These are phyloP conservation scores for Bucorvus abyssinicus DNA, from an alignment of 2,797 vertebrate genomes.

Conservation along the genomic window DNA sequence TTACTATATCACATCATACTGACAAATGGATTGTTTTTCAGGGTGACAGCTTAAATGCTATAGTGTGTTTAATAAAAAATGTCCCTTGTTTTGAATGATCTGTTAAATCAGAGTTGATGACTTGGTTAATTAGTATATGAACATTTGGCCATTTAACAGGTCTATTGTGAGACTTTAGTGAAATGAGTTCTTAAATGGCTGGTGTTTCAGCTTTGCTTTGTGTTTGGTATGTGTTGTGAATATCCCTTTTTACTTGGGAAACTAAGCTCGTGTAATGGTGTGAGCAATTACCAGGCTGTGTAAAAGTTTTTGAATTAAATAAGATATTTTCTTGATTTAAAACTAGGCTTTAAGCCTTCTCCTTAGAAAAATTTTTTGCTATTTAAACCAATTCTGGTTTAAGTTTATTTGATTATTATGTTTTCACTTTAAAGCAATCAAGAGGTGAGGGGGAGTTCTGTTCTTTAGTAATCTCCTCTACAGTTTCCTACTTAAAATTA, in stretches of 20 bases:
- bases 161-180: slow-evolving; percentile 42
- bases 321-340: background rate
- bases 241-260: background rate
- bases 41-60: slow-evolving; percentile 50
- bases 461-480: slow-evolving; percentile 36
- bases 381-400: background rate
- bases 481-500: slow-evolving; percentile 33
- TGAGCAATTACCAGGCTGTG: background rate
- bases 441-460: background rate
- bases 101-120: slow-evolving; percentile 67
- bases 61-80: slow-evolving; percentile 44
- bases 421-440: background rate
- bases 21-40: slow-evolving; percentile 67
- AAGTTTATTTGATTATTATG: background rate
- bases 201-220: background rate
- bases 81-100: slow-evolving; percentile 49
- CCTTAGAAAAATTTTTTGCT: background rate
- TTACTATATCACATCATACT: slow-evolving; percentile 39
- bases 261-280: background rate
- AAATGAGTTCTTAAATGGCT: slow-evolving; percentile 7
- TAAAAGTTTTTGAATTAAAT: background rate
- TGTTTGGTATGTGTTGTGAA: background rate
- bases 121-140: slow-evolving; percentile 63
- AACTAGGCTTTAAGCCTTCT: background rate
- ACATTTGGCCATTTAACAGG: slow-evolving; percentile 53